Evolutionary conservation across 2,113 vertebrate species (phyloP).

Genomic region (Caranx melampygus): DNA sequence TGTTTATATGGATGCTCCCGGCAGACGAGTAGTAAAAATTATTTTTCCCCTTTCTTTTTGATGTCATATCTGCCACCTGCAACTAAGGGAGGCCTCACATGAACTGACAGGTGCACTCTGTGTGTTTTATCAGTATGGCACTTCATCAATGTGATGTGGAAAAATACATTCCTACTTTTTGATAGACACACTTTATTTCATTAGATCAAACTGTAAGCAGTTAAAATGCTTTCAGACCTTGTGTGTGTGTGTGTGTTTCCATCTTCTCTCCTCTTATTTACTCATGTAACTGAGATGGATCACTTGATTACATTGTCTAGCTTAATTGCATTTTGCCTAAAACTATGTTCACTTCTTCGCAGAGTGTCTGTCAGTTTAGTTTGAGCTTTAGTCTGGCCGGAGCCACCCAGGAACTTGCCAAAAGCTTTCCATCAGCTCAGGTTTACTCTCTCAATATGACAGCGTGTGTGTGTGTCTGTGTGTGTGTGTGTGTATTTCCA

Average conservation of each 20-base stretch:
- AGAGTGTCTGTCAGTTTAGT: constrained; percentile 4
- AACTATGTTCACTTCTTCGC: background rate
- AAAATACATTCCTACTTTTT: background rate
- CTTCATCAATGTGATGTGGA: constrained; percentile 13
- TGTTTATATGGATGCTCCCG: background rate
- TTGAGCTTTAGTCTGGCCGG: background rate
- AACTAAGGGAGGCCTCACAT: background rate
- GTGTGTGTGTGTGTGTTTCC: constrained; percentile 1
- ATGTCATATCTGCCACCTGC: no score
- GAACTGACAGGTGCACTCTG: background rate
- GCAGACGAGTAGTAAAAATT: background rate
- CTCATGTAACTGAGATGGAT: constrained; percentile 16
- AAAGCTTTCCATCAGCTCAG: background rate
- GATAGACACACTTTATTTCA: background rate
- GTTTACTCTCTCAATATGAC: background rate
- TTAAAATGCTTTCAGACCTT: constrained; percentile 1
- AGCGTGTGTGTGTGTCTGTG: no score
- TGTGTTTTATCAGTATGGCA: background rate
- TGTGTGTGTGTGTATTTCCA: background rate
- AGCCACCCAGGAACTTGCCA: background rate
- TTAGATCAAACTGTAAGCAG: constrained; percentile 2
- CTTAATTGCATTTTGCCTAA: constrained; percentile 25
- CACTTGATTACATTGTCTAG: background rate
- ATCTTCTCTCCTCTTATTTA: constrained; percentile 9
- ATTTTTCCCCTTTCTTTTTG: no score